These are phyloP conservation scores for Laticauda colubrina DNA, from an alignment of 2,113 vertebrate genomes.

Conservation along the genomic window DNA sequence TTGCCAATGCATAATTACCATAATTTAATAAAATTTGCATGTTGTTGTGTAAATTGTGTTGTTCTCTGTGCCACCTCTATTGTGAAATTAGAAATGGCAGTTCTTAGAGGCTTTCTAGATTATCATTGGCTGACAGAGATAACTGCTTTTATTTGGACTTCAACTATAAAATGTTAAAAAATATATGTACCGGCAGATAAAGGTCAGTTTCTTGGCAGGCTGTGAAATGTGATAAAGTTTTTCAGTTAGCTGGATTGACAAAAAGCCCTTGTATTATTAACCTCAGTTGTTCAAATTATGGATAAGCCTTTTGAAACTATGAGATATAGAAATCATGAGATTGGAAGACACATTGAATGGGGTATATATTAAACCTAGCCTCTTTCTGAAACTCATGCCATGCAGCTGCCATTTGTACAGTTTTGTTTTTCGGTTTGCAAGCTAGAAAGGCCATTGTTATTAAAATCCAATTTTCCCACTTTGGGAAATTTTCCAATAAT, in stretches of 20 bases:
- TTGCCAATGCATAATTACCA: conserved; percentile 17
- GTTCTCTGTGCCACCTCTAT: neutral
- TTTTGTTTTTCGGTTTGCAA: neutral
- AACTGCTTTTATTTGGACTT: conserved; percentile 17
- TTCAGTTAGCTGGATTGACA: conserved; percentile 30
- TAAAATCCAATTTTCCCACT: neutral
- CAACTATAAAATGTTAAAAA: conserved; percentile 20
- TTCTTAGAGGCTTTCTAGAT: conserved; percentile 19
- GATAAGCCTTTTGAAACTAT: conserved; percentile 19
- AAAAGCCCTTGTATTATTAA: conserved; percentile 32
- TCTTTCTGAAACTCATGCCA: neutral
- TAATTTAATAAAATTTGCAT: conserved; percentile 22
- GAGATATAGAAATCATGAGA: conserved; percentile 2
- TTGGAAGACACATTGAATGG: conserved; percentile 2
- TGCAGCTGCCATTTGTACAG: neutral
- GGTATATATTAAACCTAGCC: neutral
- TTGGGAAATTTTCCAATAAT: neutral
- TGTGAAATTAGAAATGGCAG: conserved; percentile 19
- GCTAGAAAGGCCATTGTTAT: neutral
- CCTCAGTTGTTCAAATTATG: conserved; percentile 32
- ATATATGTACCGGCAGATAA: conserved; percentile 21
- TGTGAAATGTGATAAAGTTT: conserved; percentile 37
- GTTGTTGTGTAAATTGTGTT: neutral
- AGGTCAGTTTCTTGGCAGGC: conserved; percentile 33
- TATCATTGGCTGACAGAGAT: conserved; percentile 17